phyloP scores from a whole-genome alignment of 2,113 vertebrate genomes.

The Turnix velox region DNA sequence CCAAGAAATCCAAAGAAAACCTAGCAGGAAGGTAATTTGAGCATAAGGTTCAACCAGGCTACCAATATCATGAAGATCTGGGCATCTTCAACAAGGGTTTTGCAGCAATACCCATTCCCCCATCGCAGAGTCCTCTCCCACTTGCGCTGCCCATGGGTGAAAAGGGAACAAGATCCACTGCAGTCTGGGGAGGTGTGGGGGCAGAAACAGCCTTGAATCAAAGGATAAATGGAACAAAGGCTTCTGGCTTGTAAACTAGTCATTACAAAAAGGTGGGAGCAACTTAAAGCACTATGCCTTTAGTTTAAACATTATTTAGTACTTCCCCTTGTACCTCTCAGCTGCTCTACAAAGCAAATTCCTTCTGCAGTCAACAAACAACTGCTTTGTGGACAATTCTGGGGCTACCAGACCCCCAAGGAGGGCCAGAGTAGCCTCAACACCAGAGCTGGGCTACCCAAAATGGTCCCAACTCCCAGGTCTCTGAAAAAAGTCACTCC shows the following conservation, averaged over 20 bases:
- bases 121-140: background rate
- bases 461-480: background rate
- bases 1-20: background rate
- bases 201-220: background rate
- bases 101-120: background rate
- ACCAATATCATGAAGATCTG: background rate
- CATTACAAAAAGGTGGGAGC: background rate
- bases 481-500: background rate
- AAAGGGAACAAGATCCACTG: background rate
- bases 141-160: background rate
- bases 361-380: background rate
- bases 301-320: background rate
- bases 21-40: background rate
- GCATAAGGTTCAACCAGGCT: background rate
- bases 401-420: background rate
- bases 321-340: background rate
- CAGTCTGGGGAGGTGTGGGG: background rate
- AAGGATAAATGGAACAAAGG: background rate
- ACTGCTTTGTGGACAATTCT: background rate
- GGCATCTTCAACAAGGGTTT: background rate
- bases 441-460: accelerated
- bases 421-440: accelerated
- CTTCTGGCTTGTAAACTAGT: background rate
- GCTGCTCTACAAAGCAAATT: background rate
- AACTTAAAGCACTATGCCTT: background rate